Percentiles rank a stretch among this genome's conserved stretches.
Evolutionary conservation across 2,797 vertebrate genomes (phyloP).

Genomic region (Ctenopoma kingsleyae): DNA sequence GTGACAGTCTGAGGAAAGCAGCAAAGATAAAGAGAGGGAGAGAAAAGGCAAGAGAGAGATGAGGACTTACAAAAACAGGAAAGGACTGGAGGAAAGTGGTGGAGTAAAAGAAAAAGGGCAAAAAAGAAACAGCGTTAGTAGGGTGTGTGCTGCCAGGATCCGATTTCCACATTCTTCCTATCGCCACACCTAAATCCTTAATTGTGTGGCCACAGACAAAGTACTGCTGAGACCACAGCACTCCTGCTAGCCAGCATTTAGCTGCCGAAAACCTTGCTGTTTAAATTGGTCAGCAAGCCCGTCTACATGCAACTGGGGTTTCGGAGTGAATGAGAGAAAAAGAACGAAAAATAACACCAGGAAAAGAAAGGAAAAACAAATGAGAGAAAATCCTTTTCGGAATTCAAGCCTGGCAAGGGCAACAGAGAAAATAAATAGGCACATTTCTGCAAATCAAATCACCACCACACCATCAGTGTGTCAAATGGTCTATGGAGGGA

Average conservation of each 20-base stretch:
- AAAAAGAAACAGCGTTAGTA: constrained; percentile 70
- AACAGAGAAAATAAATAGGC: constrained; percentile 80
- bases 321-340: constrained; percentile 53
- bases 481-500: constrained; percentile 72
- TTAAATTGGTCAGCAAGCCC: constrained; percentile 82
- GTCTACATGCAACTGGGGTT: constrained; percentile 79
- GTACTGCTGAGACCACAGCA: constrained; percentile 85
- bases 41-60: constrained; percentile 23
- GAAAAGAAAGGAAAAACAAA: constrained; percentile 74
- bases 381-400: constrained; percentile 81
- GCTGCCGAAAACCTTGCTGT: constrained; percentile 82
- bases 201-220: constrained; percentile 88
- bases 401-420: constrained; percentile 76
- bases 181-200: constrained; percentile 89
- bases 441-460: constrained; percentile 75
- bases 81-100: constrained; percentile 44
- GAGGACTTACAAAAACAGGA: constrained; percentile 34
- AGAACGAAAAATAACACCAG: constrained; percentile 72
- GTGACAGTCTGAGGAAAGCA: constrained; percentile 10
- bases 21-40: constrained; percentile 20
- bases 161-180: constrained; percentile 88
- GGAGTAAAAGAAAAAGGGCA: constrained; percentile 51
- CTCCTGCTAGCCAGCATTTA: constrained; percentile 81
- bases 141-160: constrained; percentile 86
- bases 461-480: constrained; percentile 70